Percentiles rank a stretch among this genome's conserved stretches.
These are phyloP conservation scores for Telenomus remus DNA, from an alignment of 1,140 invertebrate genomes.

Conservation along the genomic window DNA sequence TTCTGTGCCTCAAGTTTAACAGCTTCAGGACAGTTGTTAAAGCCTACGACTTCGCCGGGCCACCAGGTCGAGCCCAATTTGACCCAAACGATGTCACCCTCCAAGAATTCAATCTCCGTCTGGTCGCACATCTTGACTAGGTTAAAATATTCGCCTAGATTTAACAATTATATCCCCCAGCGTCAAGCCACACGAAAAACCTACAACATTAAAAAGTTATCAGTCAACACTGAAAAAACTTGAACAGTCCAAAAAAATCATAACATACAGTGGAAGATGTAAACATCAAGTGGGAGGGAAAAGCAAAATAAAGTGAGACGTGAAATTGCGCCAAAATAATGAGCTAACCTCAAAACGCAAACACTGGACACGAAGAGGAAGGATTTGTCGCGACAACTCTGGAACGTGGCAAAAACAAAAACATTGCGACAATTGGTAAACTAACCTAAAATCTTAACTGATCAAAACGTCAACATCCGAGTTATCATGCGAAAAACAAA, in stretches of 20 bases:
- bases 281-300: background rate
- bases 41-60: conserved; percentile 84
- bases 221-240: background rate
- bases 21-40: conserved; percentile 79
- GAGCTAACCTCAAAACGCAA: conserved; percentile 9
- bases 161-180: conserved; percentile 41
- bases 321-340: conserved; percentile 4
- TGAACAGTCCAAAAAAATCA: conserved; percentile 4
- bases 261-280: background rate
- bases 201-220: conserved; percentile 1
- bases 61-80: conserved; percentile 86
- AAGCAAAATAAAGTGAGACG: too few relatives aligned
- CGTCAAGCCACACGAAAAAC: conserved; percentile 27
- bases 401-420: conserved; percentile 23
- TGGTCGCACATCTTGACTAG: conserved; percentile 78
- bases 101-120: conserved; percentile 79
- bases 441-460: conserved; percentile 20
- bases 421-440: conserved; percentile 8
- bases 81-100: conserved; percentile 88
- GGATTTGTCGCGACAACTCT: too few relatives aligned
- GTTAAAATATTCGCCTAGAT: conserved; percentile 35
- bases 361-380: background rate
- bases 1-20: conserved; percentile 77
- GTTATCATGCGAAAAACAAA: too few relatives aligned
- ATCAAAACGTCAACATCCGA: too few relatives aligned